Percentiles rank a stretch among this genome's conserved stretches.
These are phyloP conservation scores for Gymnoscelis rufifasciata DNA, from an alignment of 2,888 invertebrate species.

Conservation along the genomic window DNA sequence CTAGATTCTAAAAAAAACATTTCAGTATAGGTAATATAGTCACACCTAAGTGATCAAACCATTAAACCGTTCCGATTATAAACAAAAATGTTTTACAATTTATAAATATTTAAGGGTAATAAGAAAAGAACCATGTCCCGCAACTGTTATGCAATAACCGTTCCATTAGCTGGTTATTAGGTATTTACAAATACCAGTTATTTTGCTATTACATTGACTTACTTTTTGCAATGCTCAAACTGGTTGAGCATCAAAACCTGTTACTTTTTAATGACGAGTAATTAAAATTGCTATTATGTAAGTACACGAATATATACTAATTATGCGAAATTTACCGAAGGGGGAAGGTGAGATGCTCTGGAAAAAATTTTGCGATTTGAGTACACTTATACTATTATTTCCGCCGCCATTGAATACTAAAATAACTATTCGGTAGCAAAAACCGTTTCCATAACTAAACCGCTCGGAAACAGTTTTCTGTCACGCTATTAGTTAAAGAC, in stretches of 20 bases:
- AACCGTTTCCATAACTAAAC: conserved; percentile 14
- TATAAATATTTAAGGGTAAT: too few species aligned
- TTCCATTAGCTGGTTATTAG: conserved; percentile 32
- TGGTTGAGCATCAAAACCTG: conserved; percentile 8
- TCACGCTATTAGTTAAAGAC: conserved; percentile 15
- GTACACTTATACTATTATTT: too few species aligned
- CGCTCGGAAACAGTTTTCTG: conserved; percentile 8
- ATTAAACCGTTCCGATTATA: too few species aligned
- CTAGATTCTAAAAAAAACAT: too few species aligned
- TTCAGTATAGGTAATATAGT: too few species aligned
- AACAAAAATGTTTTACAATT: too few species aligned
- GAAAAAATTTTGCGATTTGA: too few species aligned
- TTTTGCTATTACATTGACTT: conserved; percentile 31
- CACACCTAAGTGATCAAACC: too few species aligned
- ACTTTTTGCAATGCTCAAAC: conserved; percentile 7
- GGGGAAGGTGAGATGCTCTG: too few species aligned
- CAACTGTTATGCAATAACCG: conserved; percentile 49
- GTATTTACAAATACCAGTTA: conserved; percentile 25
- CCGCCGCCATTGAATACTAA: too few species aligned
- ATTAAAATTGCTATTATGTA: not conserved
- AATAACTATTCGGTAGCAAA: conserved; percentile 1
- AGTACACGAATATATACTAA: not conserved
- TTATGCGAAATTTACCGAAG: too few species aligned
- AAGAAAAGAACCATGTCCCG: conserved; percentile 18
- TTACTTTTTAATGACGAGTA: not conserved